phyloP scores from a whole-genome alignment of 1,140 invertebrate species.

The Oreohelix idahoensis region DNA sequence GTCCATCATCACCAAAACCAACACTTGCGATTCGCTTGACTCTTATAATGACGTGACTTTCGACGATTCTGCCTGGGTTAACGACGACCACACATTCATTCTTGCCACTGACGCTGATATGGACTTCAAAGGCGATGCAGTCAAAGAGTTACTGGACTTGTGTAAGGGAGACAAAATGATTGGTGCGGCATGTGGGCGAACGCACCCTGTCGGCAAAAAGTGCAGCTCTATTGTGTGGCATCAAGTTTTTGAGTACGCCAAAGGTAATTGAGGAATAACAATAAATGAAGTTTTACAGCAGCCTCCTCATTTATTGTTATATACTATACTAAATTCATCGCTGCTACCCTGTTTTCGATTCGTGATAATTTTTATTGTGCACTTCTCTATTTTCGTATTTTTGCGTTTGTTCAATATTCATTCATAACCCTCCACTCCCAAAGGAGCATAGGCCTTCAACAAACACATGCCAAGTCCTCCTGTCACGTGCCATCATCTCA shows the following conservation, averaged over 20 bases:
- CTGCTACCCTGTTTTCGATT: no score
- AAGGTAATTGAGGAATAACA: slow-evolving; percentile 57
- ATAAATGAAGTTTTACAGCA: no score
- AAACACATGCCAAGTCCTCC: no score
- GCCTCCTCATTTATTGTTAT: no score
- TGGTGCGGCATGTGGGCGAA: slow-evolving; percentile 63
- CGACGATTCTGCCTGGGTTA: slow-evolving; percentile 6
- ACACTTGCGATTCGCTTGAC: not conserved
- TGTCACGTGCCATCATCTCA: no score
- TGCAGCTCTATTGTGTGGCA: slow-evolving; percentile 77
- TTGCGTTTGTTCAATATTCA: no score
- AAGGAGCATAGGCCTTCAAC: no score
- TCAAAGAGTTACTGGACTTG: slow-evolving; percentile 54
- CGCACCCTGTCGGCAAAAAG: slow-evolving; percentile 57
- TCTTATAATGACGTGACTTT: not conserved
- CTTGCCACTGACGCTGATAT: slow-evolving; percentile 66
- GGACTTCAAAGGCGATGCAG: slow-evolving; percentile 58
- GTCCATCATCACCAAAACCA: not conserved
- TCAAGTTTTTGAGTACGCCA: slow-evolving; percentile 79
- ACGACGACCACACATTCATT: slow-evolving; percentile 58
- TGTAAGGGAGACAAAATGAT: slow-evolving; percentile 52
- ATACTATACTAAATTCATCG: no score
- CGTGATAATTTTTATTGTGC: no score
- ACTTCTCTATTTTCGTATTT: no score
- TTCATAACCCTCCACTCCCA: no score